Percentiles rank a stretch among this genome's conserved stretches.
Evolutionary conservation across 2,888 invertebrate genomes (phyloP).

Genomic region (Eretmocerus hayati): DNA sequence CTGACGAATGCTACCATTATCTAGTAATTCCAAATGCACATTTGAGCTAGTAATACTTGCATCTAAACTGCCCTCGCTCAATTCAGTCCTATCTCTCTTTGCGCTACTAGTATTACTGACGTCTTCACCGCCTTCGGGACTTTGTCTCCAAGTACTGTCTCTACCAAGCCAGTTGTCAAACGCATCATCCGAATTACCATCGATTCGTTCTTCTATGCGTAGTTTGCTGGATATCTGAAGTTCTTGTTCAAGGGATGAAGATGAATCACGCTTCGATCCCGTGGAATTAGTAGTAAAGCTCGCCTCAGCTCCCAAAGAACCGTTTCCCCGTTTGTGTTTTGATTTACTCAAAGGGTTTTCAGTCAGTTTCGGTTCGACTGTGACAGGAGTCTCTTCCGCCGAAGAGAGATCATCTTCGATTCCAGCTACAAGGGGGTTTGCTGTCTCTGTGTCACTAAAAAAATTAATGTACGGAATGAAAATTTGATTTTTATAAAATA

Average conservation of each 20-base stretch:
- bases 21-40: slow-evolving; percentile 50
- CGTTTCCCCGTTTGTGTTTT: slow-evolving; percentile 37
- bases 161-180: slow-evolving; percentile 59
- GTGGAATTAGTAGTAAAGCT: slow-evolving; percentile 25
- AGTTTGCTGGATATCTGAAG: slow-evolving; percentile 32
- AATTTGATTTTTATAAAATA: neutral
- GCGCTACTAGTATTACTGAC: slow-evolving; percentile 49
- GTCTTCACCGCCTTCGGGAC: slow-evolving; percentile 66
- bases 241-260: slow-evolving; percentile 42
- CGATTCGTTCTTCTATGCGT: slow-evolving; percentile 30
- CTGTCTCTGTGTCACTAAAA: slow-evolving; percentile 66
- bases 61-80: slow-evolving; percentile 42
- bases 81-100: slow-evolving; percentile 48
- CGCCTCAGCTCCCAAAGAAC: slow-evolving; percentile 30
- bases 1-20: slow-evolving; percentile 39
- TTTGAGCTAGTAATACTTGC: slow-evolving; percentile 53
- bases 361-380: slow-evolving; percentile 31
- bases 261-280: slow-evolving; percentile 35
- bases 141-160: slow-evolving; percentile 64
- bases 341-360: slow-evolving; percentile 43
- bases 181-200: slow-evolving; percentile 40
- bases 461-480: no score
- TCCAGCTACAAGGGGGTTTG: slow-evolving; percentile 74
- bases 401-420: slow-evolving; percentile 79
- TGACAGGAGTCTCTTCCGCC: slow-evolving; percentile 50